Evolutionary conservation across 2,888 invertebrate species (phyloP), one percentile per base, ranked within the genome.

Genomic region (Flexamia atlantica): DNA sequence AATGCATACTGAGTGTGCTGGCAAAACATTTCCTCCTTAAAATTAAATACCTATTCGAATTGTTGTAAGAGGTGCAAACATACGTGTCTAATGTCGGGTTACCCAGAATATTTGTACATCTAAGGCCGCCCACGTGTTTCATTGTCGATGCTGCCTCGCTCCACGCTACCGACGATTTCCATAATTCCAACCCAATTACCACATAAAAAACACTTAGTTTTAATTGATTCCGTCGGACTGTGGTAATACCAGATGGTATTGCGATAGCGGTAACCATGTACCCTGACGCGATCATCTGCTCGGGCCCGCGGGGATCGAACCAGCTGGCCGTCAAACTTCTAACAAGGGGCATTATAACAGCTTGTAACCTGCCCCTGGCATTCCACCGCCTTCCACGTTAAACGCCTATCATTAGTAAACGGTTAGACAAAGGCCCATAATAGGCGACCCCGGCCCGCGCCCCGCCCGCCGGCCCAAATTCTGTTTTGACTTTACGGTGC

Each of bases 401-500:
- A 76, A 76, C 46, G 28, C 25, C 76, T 50, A 46, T 76, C 76
- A 76, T 76, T 76, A 76, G 50, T 32, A 70, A 42, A 76, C 76
- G 42, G 76, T 42, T 46, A 76, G 76, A 76, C 76, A 76, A 76
- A 76, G 76, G 76, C 46, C 40, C 20, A n/a, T 40, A 68, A 68
- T 68, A 30, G 68, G 28, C 72, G 68, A 30, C 68, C 57, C 57
- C 4, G 36, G 40, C 20, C 40, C 36, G 60, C 40, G 40, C 20
- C 50, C 76, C 76, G 76, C 76, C 76, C 50, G 28, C 40, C 40
- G 5, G 42, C 46, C 76, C 3, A 50, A 76, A 76, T 76, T 76
- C 76, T 76, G 76, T 76, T 76, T 76, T 76, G 76, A 76, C 76
- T 76, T 76, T 76, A 50, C 46, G 50, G 76, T 50, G 42, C 46